Evolutionary conservation across 2,113 vertebrate genomes (phyloP).

Genomic region (Arizona elegans): DNA sequence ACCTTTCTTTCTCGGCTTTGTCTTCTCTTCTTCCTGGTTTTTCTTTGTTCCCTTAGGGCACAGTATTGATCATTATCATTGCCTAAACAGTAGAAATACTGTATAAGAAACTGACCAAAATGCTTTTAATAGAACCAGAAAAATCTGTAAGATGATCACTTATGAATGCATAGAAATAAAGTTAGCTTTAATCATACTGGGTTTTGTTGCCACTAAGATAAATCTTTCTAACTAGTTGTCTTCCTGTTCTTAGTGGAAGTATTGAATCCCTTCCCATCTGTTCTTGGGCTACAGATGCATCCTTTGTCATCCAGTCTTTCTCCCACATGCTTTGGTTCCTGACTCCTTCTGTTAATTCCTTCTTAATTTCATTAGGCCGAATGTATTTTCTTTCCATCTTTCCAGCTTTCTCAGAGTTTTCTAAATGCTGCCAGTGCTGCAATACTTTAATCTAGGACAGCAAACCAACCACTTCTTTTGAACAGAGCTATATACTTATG

Average conservation of each 20-base stretch:
- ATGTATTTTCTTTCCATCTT: not conserved
- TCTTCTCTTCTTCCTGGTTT: not conserved
- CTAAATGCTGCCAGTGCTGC: not conserved
- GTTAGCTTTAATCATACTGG: not conserved
- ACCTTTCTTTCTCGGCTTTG: not conserved
- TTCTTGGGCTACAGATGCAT: not conserved
- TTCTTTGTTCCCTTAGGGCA: not conserved
- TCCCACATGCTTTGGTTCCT: constrained; percentile 4
- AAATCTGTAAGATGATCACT: not conserved
- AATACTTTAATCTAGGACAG: not conserved
- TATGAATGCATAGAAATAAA: not conserved
- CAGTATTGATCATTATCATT: not conserved
- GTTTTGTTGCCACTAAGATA: not conserved
- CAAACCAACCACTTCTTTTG: not conserved
- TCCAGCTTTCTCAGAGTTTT: not conserved
- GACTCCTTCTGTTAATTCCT: constrained; percentile 5
- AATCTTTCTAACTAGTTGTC: not conserved
- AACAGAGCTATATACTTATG: not conserved
- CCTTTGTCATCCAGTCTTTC: constrained; percentile 4
- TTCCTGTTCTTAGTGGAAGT: not conserved
- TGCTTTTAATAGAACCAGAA: no score
- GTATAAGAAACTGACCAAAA: not conserved
- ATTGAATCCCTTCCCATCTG: constrained; percentile 5
- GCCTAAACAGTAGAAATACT: not conserved
- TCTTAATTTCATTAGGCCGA: not conserved